Conservation (phyloP, 2,888 invertebrate species). For the Caradrina kadenii region DNA sequence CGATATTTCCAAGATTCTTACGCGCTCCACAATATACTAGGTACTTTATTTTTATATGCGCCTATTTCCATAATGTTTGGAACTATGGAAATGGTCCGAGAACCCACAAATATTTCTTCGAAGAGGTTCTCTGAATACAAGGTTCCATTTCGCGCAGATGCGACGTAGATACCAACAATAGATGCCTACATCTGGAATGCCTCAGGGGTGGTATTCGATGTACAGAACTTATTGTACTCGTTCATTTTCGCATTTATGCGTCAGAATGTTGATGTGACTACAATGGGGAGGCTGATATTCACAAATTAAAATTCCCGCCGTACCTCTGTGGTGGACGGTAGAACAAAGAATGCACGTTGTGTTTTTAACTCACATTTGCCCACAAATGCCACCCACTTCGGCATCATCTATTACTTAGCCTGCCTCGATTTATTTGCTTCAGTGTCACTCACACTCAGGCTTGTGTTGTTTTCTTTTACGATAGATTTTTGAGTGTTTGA, state of each 20-base stretch:
- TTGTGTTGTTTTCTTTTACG: constrained; percentile 20
- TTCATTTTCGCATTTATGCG: constrained; percentile 48
- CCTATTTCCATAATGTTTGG: constrained; percentile 31
- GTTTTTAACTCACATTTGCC: constrained; percentile 60
- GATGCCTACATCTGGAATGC: constrained; percentile 26
- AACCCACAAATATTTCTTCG: constrained; percentile 10
- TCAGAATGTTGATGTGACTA: constrained; percentile 57
- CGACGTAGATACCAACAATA: constrained; percentile 8
- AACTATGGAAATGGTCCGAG: not conserved
- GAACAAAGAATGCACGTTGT: constrained; percentile 65
- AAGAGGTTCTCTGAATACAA: constrained; percentile 10
- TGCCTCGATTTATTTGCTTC: constrained; percentile 37
- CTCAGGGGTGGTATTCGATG: constrained; percentile 39
- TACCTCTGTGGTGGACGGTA: constrained; percentile 41
- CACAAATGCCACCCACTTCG: constrained; percentile 53
- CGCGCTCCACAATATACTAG: constrained; percentile 14
- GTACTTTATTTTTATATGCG: constrained; percentile 32
- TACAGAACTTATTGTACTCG: constrained; percentile 38
- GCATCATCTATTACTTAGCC: constrained; percentile 45
- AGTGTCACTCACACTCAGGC: constrained; percentile 10
- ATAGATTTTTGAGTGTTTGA: not conserved
- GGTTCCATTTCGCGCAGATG: constrained; percentile 11
- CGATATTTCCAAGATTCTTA: constrained; percentile 32
- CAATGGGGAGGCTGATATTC: constrained; percentile 59
- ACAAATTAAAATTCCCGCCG: constrained; percentile 69